Evolutionary conservation across 37 sponge, comb jelly and placozoan species (phyloP), one percentile per base, ranked within the genome.

Genomic region (Aplysina aerophoba): DNA sequence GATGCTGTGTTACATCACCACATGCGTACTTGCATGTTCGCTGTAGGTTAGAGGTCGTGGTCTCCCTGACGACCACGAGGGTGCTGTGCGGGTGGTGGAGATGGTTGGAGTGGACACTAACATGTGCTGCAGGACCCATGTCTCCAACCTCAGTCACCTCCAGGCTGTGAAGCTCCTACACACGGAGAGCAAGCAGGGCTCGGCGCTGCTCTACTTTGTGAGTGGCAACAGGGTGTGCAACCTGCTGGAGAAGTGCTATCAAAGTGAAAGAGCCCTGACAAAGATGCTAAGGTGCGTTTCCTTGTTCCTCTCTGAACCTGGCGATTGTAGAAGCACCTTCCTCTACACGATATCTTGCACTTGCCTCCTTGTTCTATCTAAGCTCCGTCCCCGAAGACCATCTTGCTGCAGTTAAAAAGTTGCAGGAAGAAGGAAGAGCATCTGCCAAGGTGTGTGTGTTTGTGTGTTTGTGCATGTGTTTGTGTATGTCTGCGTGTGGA

Each of bases 71-170:
- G 96, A 96, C 56, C 90, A 92, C 81, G 93, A 84, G 16, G 99
- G 98, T 11, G 73, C 86, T 22, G 93, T 98, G 24, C 69, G 99
- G 50, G 96, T 98, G 36, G 90, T 98, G 65, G 96, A 98, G 57
- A 98, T 98, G 28, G 82, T 86, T 85, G 97, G 94, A 38, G 84
- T 98, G 25, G 99, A 98, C 62, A 34, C 89, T 14, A 98, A 98
- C 86, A 98, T 94, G 95, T 98, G 99, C 77, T 98, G 99, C 91
- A 96, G 99, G 0, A 98, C 99, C 15, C 99, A 98, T 57, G 92
- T 98, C 39, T 80, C 84, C 61, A 94, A 92, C 72, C 87, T 97
- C 8, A 86, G 87, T 60, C 89, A 97, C 83, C 55, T 95, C 2
- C 94, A 93, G 79, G 94, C 86, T 74, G 87, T 98, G 31, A 96